phyloP scores from a whole-genome alignment of 1,140 invertebrate genomes.

The Philopotamus ludificatus region DNA sequence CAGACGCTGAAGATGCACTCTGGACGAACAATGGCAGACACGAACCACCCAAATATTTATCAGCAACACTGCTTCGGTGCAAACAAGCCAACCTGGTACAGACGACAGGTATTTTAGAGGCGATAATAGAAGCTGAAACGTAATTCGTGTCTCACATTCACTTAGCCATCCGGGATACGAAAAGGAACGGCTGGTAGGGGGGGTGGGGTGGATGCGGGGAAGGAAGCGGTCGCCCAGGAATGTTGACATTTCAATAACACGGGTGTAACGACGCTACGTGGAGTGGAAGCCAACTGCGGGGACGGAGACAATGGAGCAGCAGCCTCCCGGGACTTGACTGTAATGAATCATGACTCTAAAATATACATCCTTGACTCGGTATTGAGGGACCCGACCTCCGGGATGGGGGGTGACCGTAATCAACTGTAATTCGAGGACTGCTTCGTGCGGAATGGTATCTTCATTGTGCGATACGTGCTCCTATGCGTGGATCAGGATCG shows the following conservation, averaged over 20 bases:
- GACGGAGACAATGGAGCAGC: not conserved
- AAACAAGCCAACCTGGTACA: too few species aligned
- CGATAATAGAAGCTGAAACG: not conserved
- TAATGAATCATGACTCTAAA: conserved; percentile 1
- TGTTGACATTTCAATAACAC: conserved; percentile 23
- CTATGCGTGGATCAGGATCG: too few species aligned
- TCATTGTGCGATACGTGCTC: too few species aligned
- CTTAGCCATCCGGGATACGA: not conserved
- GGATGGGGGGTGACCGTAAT: not conserved
- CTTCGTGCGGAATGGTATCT: too few species aligned
- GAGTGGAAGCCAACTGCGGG: conserved; percentile 2
- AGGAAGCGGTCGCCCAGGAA: not conserved
- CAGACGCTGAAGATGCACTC: too few species aligned
- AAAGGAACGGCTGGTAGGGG: too few species aligned
- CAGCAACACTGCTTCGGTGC: too few species aligned
- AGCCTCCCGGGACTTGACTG: not conserved
- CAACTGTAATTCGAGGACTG: not conserved
- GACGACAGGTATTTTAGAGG: not conserved
- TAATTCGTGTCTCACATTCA: not conserved
- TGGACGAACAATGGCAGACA: too few species aligned
- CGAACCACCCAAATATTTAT: too few species aligned
- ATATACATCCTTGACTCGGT: not conserved
- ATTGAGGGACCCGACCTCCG: not conserved
- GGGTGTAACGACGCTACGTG: conserved; percentile 5
- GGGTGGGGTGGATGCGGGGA: not conserved